phyloP scores from a whole-genome alignment of 2,797 vertebrate species.

The Ptychadena robeensis region DNA sequence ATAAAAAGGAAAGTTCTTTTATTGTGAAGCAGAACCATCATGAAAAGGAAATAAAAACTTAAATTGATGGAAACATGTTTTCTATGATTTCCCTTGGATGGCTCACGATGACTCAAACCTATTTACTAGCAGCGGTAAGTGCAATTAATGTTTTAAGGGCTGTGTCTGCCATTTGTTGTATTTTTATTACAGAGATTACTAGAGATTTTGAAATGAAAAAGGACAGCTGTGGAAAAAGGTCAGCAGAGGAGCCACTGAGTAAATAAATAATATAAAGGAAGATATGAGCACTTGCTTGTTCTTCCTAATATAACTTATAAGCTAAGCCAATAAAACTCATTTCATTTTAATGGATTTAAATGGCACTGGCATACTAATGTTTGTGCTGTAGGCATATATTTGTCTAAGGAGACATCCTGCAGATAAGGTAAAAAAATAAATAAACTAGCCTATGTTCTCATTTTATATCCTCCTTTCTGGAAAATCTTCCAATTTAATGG shows the following conservation, averaged over 20 bases:
- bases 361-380: conserved; percentile 30
- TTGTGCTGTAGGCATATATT: conserved; percentile 8
- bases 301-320: conserved; percentile 11
- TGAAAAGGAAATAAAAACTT: not conserved
- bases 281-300: conserved; percentile 39
- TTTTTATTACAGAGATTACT: conserved; percentile 55
- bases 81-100: not conserved
- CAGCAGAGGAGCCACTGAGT: conserved; percentile 23
- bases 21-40: not conserved
- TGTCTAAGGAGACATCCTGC: not conserved
- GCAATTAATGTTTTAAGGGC: conserved; percentile 53
- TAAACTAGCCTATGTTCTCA: not conserved
- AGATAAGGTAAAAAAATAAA: conserved; percentile 6
- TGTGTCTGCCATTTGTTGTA: conserved; percentile 47
- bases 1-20: conserved; percentile 1
- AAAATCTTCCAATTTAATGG: not conserved
- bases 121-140: conserved; percentile 22
- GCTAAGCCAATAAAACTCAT: conserved; percentile 36
- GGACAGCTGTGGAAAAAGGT: conserved; percentile 51
- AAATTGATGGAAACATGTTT: conserved; percentile 14
- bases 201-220: conserved; percentile 53
- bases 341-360: conserved; percentile 32
- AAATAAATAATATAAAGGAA: conserved; percentile 54
- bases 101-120: conserved; percentile 19
- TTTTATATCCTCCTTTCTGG: not conserved